These are phyloP conservation scores for Myotis pilosus DNA, from an alignment of 2,797 vertebrate species.

Conservation along the genomic window DNA sequence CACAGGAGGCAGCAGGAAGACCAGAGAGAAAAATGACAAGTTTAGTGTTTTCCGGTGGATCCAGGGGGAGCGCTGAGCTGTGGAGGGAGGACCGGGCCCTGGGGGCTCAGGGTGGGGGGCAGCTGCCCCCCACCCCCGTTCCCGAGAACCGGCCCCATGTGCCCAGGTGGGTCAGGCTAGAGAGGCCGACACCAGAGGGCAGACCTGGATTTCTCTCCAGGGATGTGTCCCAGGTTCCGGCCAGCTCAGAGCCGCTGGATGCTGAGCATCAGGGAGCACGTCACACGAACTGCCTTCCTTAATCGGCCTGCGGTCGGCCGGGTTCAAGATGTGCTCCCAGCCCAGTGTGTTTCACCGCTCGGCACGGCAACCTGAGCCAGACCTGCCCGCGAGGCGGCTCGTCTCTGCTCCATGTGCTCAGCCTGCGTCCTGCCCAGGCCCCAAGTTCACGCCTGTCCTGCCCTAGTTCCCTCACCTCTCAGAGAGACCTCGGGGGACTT, in stretches of 20 bases:
- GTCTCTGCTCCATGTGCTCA: background rate
- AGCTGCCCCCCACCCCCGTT: fast-evolving
- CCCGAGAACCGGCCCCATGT: background rate
- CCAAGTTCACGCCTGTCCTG: background rate
- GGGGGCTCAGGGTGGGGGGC: background rate
- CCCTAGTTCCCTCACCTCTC: background rate
- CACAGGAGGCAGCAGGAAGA: conserved; percentile 37
- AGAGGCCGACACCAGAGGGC: background rate
- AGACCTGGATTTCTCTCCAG: background rate
- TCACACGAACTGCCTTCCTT: background rate
- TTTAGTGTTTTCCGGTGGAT: conserved; percentile 20
- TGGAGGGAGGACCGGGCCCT: background rate
- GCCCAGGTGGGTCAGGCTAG: background rate
- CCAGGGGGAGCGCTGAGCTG: background rate
- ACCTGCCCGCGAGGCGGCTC: too few species aligned
- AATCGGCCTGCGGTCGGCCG: too few species aligned
- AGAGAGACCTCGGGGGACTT: background rate
- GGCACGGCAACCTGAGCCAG: too few species aligned
- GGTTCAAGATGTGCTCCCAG: too few species aligned
- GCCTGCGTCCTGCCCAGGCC: background rate
- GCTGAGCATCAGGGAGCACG: background rate
- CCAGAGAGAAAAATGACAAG: background rate
- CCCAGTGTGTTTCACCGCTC: too few species aligned
- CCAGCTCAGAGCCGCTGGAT: background rate
- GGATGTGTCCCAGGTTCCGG: background rate